Conservation (phyloP, 2,113 vertebrate genomes). For the Callaeas wilsoni region DNA sequence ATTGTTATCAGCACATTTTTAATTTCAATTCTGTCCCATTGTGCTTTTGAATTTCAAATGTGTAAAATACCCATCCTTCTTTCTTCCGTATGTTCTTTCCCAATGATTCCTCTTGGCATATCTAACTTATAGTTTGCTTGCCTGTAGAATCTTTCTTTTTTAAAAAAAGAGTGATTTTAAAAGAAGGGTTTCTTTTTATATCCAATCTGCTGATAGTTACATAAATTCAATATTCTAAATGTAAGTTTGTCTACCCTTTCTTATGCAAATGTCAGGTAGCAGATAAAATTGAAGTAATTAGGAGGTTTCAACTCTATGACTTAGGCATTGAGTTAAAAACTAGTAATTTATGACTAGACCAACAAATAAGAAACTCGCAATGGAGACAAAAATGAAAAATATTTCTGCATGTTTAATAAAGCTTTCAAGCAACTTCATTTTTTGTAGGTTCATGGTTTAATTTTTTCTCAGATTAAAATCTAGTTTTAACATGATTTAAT, state of each 20-base stretch:
- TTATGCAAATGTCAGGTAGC: not conserved
- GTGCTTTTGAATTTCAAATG: not conserved
- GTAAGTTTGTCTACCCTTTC: not conserved
- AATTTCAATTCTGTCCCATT: not conserved
- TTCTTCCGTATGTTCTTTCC: not conserved
- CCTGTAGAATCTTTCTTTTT: not conserved
- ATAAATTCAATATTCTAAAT: slow-evolving; percentile 25
- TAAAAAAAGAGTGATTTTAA: not conserved
- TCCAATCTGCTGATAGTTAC: slow-evolving; percentile 28
- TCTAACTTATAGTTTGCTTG: not conserved
- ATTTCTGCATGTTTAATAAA: not conserved
- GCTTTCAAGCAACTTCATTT: not conserved
- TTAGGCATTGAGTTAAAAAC: not conserved
- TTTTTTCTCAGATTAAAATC: not conserved
- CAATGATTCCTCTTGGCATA: not conserved
- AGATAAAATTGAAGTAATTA: not conserved
- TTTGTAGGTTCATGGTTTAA: not conserved
- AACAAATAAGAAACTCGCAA: not conserved
- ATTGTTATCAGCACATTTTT: not conserved
- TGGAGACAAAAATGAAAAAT: not conserved
- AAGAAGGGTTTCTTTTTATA: slow-evolving; percentile 43
- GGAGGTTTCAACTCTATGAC: not conserved
- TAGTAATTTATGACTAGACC: not conserved
- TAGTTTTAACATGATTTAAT: not conserved
- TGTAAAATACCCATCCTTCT: not conserved